Conservation (phyloP, 2,797 vertebrate species). For the Enteromius trimaculatus region DNA sequence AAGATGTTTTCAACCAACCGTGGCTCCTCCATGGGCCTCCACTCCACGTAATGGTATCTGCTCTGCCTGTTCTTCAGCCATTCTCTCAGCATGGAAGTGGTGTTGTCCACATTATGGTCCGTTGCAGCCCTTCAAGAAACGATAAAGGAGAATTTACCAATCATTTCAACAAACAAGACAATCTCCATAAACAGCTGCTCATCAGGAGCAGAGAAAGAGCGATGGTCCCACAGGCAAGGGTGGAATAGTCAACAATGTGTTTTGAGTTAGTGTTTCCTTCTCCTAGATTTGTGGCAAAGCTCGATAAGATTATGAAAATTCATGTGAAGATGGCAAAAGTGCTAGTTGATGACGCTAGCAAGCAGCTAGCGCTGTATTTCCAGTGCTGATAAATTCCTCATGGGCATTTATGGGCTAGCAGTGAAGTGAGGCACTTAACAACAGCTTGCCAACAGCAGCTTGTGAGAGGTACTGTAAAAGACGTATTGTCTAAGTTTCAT, state of each 20-base stretch:
- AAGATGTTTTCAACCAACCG: constrained; percentile 74
- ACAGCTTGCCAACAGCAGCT: constrained; percentile 15
- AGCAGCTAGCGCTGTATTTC: not conserved
- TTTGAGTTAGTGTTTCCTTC: constrained; percentile 6
- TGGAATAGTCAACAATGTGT: not conserved
- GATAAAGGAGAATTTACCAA: not conserved
- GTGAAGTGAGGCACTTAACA: constrained; percentile 23
- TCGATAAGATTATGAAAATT: not conserved
- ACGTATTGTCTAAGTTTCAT: not conserved
- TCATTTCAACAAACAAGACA: not conserved
- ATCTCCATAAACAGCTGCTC: not conserved
- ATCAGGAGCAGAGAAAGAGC: not conserved
- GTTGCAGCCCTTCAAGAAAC: constrained; percentile 85
- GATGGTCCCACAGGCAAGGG: not conserved
- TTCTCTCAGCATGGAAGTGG: constrained; percentile 88
- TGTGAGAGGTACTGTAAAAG: not conserved
- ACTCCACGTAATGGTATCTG: constrained; percentile 92
- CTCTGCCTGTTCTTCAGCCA: constrained; percentile 89
- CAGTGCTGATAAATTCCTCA: not conserved
- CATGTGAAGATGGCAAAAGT: constrained; percentile 33
- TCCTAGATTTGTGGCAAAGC: constrained; percentile 1
- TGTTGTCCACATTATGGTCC: constrained; percentile 94
- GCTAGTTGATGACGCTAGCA: not conserved
- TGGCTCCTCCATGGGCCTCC: constrained; percentile 93
- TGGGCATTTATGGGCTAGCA: constrained; percentile 13